Conservation (phyloP, 2,113 vertebrate genomes). For the Marmota monax region DNA sequence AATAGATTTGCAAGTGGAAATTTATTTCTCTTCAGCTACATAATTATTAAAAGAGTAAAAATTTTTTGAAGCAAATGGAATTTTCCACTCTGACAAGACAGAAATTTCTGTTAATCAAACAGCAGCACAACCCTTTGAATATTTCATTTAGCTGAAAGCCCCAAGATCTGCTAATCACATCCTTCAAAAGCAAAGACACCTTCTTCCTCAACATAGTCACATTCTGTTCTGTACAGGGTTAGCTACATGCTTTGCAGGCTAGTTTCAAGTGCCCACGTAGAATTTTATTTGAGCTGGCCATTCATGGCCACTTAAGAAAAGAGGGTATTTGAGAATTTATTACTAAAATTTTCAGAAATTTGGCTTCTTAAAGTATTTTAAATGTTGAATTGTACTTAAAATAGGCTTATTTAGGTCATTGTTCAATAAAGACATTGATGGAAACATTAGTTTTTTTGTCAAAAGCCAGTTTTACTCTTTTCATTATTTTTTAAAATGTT, state of each 20-base stretch:
- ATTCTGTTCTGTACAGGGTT: not conserved
- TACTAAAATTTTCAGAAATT: not conserved
- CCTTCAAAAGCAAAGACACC: not conserved
- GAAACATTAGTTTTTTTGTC: not conserved
- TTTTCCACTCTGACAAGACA: not conserved
- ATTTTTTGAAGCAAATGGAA: not conserved
- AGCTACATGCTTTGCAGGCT: too few relatives aligned
- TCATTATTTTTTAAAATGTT: not conserved
- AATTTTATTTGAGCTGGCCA: not conserved
- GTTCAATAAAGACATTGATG: not conserved
- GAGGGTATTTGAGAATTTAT: not conserved
- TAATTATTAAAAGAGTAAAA: constrained; percentile 18
- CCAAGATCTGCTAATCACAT: not conserved
- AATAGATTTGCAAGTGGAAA: not conserved
- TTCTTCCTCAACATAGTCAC: not conserved
- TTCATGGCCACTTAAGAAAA: not conserved
- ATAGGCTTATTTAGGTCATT: not conserved
- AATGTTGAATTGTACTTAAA: constrained; percentile 9
- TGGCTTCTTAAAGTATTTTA: constrained; percentile 4
- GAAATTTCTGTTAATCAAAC: not conserved
- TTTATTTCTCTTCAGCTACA: not conserved
- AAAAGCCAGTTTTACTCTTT: not conserved
- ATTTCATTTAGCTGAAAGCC: not conserved
- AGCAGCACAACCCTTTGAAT: not conserved
- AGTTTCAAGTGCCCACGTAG: not conserved